phyloP scores from a whole-genome alignment of 1,140 invertebrate species.

The Callitettix versicolor region DNA sequence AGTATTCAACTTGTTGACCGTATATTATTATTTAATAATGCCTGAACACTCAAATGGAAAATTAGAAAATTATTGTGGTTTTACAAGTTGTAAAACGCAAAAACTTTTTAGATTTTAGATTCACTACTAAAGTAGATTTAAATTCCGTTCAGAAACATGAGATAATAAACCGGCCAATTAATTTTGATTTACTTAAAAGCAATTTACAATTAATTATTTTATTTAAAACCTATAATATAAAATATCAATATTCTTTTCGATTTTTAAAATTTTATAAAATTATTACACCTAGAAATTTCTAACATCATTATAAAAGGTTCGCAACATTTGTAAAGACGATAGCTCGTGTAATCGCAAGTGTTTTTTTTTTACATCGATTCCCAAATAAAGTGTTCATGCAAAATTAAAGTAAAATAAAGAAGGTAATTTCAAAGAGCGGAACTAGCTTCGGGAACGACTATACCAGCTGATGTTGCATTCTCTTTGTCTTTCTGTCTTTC shows the following conservation, averaged over 20 bases:
- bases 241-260: neutral
- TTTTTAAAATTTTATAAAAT: neutral
- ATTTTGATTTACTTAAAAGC: too few species aligned
- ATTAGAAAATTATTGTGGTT: too few species aligned
- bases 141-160: too few species aligned
- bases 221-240: too few species aligned
- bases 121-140: too few species aligned
- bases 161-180: too few species aligned
- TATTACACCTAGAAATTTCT: neutral
- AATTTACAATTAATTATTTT: too few species aligned
- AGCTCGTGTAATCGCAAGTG: neutral
- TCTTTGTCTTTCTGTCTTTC: constrained; percentile 11
- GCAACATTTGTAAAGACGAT: neutral
- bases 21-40: too few species aligned
- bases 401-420: neutral
- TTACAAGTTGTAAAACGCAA: too few species aligned
- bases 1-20: too few species aligned
- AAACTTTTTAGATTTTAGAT: too few species aligned
- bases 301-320: neutral
- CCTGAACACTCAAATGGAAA: too few species aligned
- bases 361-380: neutral
- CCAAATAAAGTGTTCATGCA: neutral
- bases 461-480: constrained; percentile 1
- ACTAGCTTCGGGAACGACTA: constrained; percentile 9
- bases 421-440: constrained; percentile 7